Base-by-base conservation (phyloP, 2,113 vertebrate genomes). In the Caranx ignobilis region DNA sequence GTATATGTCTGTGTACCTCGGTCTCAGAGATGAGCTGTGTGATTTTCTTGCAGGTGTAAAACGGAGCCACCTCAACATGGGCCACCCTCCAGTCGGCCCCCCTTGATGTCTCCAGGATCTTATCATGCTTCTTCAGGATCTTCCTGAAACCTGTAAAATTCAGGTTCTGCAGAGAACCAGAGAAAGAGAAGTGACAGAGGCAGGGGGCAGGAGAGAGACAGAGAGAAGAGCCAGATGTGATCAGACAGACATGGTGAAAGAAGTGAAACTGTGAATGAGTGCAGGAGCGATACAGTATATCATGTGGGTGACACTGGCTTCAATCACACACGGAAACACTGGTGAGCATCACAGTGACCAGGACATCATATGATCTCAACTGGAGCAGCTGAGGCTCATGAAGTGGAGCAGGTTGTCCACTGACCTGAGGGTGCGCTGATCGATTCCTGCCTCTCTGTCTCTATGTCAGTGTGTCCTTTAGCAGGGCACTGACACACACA, bases 31-130 rank as follows among this genome's bases (percentile, higher is more conserved):
- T 99, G 48, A 99, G 95, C 93, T 98, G 98, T 72, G 98, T 99
- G 94, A 99, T 99, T 91, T 99, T 99, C 93, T 99, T 99, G 95
- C 98, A 99, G 0, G 96, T 99, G 90, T 99, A 99, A 92, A 99
- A 99, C 0, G 98, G 97, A 66, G 98, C 98, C 81, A 99, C 96
- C 91, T 99, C 98, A 72, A 99, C 98, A 11, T 99, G 97, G 18
- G 94, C 96, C 89, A 98, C 97, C 39, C 98, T 93, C 98, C 98
- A 99, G 89, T 99, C 97, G 0, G 97, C 98, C 2, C 98, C 98
- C 26, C 97, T 94, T 0, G 95, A 77, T 0, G 98, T 99, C 92
- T 99, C 98, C 96, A 99, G 94, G 91, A 99, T 99, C 94, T 99
- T 99, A 87, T 99, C 98, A 95, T 99, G 98, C 75, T 99, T 99